Percentiles rank a stretch among this genome's conserved stretches.
These are phyloP conservation scores for Aeoliscus strigatus DNA, from an alignment of 2,797 vertebrate species.

Conservation along the genomic window DNA sequence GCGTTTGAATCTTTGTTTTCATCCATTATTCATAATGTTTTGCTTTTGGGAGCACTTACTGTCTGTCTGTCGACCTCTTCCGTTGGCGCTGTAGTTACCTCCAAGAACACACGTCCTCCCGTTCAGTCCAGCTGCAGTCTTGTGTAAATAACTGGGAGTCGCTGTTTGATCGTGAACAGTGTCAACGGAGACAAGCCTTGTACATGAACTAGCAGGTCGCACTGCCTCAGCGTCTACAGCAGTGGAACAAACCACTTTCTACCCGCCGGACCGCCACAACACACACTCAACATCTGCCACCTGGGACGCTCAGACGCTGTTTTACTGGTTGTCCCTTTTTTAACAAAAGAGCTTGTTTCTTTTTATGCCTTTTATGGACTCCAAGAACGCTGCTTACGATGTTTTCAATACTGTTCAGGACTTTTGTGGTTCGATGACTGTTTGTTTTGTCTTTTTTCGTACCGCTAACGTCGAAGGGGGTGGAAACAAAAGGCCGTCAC, in stretches of 20 bases:
- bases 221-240: conserved; percentile 62
- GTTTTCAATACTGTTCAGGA: conserved; percentile 74
- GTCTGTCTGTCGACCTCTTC: conserved; percentile 21
- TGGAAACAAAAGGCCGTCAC: conserved; percentile 62
- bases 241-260: conserved; percentile 54
- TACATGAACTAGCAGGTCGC: conserved; percentile 42
- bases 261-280: conserved; percentile 45
- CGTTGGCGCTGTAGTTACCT: conserved; percentile 19
- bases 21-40: conserved; percentile 32
- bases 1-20: conserved; percentile 26
- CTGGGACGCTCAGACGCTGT: conserved; percentile 30
- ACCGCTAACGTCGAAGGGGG: conserved; percentile 58
- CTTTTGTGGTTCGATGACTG: conserved; percentile 72
- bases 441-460: conserved; percentile 66
- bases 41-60: conserved; percentile 57
- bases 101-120: conserved; percentile 18
- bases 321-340: conserved; percentile 50
- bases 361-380: conserved; percentile 70
- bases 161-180: conserved; percentile 13
- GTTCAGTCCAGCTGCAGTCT: conserved; percentile 28
- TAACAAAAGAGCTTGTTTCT: conserved; percentile 56
- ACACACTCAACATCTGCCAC: conserved; percentile 40
- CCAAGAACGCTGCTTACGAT: conserved; percentile 70
- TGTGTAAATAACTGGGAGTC: conserved; percentile 28
- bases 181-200: conserved; percentile 45